Base-by-base conservation (phyloP, 1,140 invertebrate species). In the Proales similis region DNA sequence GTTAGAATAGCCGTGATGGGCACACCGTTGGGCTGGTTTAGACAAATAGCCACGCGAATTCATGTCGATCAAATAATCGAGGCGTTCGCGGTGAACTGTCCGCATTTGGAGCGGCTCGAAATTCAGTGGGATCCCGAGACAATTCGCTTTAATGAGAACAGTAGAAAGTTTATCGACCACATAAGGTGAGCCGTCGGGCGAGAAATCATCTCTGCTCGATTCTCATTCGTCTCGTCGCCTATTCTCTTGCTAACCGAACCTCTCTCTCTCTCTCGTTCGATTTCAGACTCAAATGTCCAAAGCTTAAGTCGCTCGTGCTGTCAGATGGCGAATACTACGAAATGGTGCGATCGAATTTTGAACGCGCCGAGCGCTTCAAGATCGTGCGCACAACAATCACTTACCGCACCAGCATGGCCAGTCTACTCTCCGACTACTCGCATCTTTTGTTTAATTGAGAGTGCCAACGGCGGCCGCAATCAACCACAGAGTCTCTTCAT, bases 311-410 rank as follows among this genome's bases (percentile, higher is more conserved):
- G 4, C 70, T 80, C 14, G 78, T 72, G 78, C 82, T 72, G 70
- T 95, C 90, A 72, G 95, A 99, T 74, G 95, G 95, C 2, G 86
- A 94, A 57, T 98, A 99, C 75, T 99, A 96, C 71, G 95, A 99
- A 78, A 87, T 96, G 65, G 92, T 97, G 11, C 95, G 96, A 74
- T 93, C 93, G 0, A 99, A 99, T 75, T 99, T 98, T 72, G 94
- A 98, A 74, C 81, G 95, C 68, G 94, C 95, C 2, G 93, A 98
- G 74, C 81, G 94, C 66, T 82, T 83, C 43, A 96, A 93, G 0
- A 91, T 98, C 11, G 93, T 99, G 0, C 79, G 94, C 24, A 95
- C 92, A 7, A 87, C 87, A 6, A 96, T 88, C 30, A 93, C 88
- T 73, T 95, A 89, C 74, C 69, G 62, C n/a, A 77, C 75, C 43